Percentiles rank a stretch among this genome's conserved stretches.
Conservation (phyloP, 2,888 invertebrate genomes). For the Hesperia comma region DNA sequence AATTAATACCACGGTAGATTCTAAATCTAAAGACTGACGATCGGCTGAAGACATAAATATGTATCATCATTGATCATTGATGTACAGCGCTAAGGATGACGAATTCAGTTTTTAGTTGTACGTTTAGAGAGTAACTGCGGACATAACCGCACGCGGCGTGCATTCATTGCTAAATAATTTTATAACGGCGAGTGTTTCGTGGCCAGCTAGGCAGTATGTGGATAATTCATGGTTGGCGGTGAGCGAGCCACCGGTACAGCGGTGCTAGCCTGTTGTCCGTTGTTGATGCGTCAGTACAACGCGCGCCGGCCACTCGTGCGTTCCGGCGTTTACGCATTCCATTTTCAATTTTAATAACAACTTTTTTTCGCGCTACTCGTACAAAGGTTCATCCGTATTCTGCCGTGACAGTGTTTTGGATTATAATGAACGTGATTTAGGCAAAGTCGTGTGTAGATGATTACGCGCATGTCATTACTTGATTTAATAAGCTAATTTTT, state of each 20-base stretch:
- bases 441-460: conserved; percentile 17
- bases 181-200: conserved; percentile 66
- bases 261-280: conserved; percentile 57
- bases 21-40: too few species aligned
- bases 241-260: too few species aligned
- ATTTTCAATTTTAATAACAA: conserved; percentile 42
- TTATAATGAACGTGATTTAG: conserved; percentile 38
- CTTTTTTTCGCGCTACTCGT: conserved; percentile 36
- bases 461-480: conserved; percentile 42
- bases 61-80: too few species aligned
- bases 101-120: conserved; percentile 7
- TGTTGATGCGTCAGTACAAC: conserved; percentile 65
- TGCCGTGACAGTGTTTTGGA: background rate
- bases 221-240: conserved; percentile 61
- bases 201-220: conserved; percentile 53
- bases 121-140: conserved; percentile 11
- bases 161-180: conserved; percentile 66
- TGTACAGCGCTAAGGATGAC: too few species aligned
- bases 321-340: conserved; percentile 54
- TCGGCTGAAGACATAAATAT: too few species aligned
- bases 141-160: conserved; percentile 32
- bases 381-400: conserved; percentile 14
- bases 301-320: conserved; percentile 59
- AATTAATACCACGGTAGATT: too few species aligned
- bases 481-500: conserved; percentile 56